phyloP scores from a whole-genome alignment of 2,797 vertebrate species.

The Mastacembelus armatus region DNA sequence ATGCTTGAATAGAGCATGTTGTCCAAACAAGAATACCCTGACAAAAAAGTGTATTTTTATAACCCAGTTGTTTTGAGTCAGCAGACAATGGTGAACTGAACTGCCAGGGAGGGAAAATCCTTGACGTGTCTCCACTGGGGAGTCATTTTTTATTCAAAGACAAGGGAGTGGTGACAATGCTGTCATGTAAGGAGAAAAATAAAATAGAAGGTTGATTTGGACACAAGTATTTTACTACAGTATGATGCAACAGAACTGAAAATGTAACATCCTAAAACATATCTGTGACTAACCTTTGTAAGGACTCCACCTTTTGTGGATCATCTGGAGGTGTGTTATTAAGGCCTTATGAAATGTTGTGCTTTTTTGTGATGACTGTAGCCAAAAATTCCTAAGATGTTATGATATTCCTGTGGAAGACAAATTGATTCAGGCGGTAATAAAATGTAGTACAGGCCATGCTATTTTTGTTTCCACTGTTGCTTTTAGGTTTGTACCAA shows the following conservation, averaged over 20 bases:
- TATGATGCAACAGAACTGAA: conserved; percentile 15
- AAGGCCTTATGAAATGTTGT: background rate
- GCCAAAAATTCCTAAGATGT: conserved; percentile 17
- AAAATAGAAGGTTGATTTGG: conserved; percentile 1
- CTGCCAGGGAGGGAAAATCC: conserved; percentile 55
- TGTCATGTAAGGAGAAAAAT: conserved; percentile 23
- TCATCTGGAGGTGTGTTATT: background rate
- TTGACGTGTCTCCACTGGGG: conserved; percentile 56
- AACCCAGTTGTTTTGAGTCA: conserved; percentile 64
- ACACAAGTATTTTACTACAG: conserved; percentile 7
- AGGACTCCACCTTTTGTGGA: background rate
- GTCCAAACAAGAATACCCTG: conserved; percentile 23
- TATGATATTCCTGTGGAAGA: conserved; percentile 22
- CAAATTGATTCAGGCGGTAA: no score
- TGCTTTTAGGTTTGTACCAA: conserved; percentile 16
- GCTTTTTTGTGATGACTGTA: background rate
- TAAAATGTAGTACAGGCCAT: conserved; percentile 18
- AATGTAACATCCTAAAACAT: conserved; percentile 11
- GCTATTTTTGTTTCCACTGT: background rate
- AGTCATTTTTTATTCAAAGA: conserved; percentile 46
- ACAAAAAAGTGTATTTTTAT: conserved; percentile 52
- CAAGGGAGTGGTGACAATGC: conserved; percentile 46
- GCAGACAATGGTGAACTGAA: conserved; percentile 57
- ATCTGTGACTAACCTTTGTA: background rate
- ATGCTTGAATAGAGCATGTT: conserved; percentile 8